Conservation (phyloP, 2,888 invertebrate genomes). For the Apamea anceps region DNA sequence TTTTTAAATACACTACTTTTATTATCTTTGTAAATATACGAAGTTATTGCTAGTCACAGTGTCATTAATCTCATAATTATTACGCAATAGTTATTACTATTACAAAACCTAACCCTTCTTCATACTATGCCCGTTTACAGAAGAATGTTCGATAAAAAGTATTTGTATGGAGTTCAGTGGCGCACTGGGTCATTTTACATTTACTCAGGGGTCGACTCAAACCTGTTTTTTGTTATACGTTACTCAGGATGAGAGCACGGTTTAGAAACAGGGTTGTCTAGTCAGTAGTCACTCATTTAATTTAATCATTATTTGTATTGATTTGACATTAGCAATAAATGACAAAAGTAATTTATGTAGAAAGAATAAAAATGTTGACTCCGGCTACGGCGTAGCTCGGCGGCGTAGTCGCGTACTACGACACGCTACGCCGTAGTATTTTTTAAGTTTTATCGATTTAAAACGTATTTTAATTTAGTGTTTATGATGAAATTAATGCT, state of each 20-base stretch:
- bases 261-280: conserved; percentile 58
- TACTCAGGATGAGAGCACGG: conserved; percentile 60
- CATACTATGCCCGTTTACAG: background rate
- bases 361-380: background rate
- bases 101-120: conserved; percentile 6
- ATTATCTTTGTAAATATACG: background rate
- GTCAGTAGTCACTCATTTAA: background rate
- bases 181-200: conserved; percentile 67
- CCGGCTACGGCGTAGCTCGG: conserved; percentile 24
- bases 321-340: background rate
- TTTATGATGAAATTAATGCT: background rate
- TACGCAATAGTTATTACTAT: background rate
- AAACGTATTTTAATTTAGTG: background rate
- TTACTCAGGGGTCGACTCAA: conserved; percentile 66
- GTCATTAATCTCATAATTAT: background rate
- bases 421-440: conserved; percentile 9
- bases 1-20: background rate
- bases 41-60: too few relatives aligned
- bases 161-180: conserved; percentile 53
- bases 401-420: conserved; percentile 42
- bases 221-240: conserved; percentile 65
- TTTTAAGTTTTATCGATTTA: background rate
- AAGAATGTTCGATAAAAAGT: conserved; percentile 38
- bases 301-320: background rate
- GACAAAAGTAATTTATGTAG: background rate